Conservation (phyloP, 2,797 vertebrate species). For the Valencia hispanica region DNA sequence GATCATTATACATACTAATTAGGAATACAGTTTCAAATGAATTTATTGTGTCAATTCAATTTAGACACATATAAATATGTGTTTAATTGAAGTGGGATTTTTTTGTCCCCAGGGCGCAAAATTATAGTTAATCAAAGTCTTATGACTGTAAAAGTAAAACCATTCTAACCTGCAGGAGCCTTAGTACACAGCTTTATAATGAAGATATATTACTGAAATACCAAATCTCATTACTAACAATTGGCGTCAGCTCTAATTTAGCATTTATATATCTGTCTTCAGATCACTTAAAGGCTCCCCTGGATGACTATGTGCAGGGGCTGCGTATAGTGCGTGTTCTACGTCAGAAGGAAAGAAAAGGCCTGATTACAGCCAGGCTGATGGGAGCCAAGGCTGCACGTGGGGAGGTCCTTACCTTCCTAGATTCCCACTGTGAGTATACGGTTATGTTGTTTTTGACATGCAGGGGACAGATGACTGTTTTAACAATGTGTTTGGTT, state of each 20-base stretch:
- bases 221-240: neutral
- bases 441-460: neutral
- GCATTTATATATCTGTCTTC: conserved; percentile 50
- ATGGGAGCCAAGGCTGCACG: conserved; percentile 85
- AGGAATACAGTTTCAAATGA: neutral
- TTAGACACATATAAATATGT: neutral
- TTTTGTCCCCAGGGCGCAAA: neutral
- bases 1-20: neutral
- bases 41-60: neutral
- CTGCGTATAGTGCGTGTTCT: conserved; percentile 87
- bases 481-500: neutral
- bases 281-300: conserved; percentile 83
- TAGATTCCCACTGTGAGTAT: conserved; percentile 90
- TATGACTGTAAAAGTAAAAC: too few relatives aligned
- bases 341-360: conserved; percentile 86
- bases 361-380: conserved; percentile 87
- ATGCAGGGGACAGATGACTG: neutral
- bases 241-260: neutral
- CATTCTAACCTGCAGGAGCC: too few relatives aligned
- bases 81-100: neutral
- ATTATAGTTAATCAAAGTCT: neutral
- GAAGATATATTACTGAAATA: neutral
- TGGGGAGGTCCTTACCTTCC: conserved; percentile 88
- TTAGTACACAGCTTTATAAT: neutral
- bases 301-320: conserved; percentile 83